Evolutionary conservation across 1,140 invertebrate species (phyloP), one percentile per base, ranked within the genome.

Genomic region (Drosophila orena): DNA sequence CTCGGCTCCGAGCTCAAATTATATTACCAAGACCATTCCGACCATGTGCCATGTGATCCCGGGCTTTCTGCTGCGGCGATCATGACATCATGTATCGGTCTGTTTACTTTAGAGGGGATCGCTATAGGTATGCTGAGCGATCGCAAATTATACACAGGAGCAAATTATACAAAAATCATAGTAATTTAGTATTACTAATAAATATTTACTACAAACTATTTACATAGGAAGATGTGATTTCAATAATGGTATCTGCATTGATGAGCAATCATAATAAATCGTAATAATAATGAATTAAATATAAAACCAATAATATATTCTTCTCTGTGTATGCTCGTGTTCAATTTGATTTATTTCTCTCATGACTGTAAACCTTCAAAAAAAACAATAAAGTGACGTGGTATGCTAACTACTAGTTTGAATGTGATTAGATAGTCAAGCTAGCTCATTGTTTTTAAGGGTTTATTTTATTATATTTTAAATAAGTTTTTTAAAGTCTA

Each of bases 21-120:
- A 54, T 65, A 64, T 61, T 57, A 34, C 53, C 42, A 65, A 76
- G 59, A 40, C 30, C 52, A n/a, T 38, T 12, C 17, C 62, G 64
- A 35, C 27, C 20, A 37, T 66, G 60, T 47, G 53, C 61, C 72
- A 75, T 62, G 70, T 79, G 79, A 89, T 81, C 79, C 76, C 47
- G 46, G 66, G 49, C 43, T 69, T 60, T 62, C 17, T 40, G 24
- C 14, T 27, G n/a, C 14, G 47, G 42, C 47, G 61, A 65, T 58
- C 49, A 89, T 88, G 83, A 88, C 83, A 88, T 88, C 83, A 88
- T 89, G 47, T 52, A 37, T 72, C 52, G 65, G 40, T 43, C 10
- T 57, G 57, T 24, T 81, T 55, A 71, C 43, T 66, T 66, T 69
- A 61, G 44, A 76, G 55, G 43, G 42, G 44, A 40, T 44, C 37